These are phyloP conservation scores for Bhutanitis thaidina DNA, from an alignment of 2,888 invertebrate genomes.

Conservation along the genomic window DNA sequence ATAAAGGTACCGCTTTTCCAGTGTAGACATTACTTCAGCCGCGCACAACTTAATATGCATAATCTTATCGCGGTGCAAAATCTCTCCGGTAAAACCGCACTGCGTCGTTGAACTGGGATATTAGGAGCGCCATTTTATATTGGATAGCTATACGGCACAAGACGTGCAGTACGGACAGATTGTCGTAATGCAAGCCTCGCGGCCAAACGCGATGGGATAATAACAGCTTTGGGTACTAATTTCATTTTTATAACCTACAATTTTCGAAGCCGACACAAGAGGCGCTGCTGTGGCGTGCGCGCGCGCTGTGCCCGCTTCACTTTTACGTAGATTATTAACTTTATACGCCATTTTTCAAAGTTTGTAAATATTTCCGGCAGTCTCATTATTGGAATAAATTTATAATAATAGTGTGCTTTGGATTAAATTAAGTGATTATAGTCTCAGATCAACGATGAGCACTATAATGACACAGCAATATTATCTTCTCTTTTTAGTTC, in stretches of 20 bases:
- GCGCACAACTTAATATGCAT: slow-evolving; percentile 79
- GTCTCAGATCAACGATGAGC: slow-evolving; percentile 65
- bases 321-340: slow-evolving; percentile 77
- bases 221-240: slow-evolving; percentile 79
- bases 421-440: slow-evolving; percentile 76
- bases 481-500: not conserved
- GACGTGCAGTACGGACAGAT: slow-evolving; percentile 80
- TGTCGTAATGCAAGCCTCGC: slow-evolving; percentile 79
- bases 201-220: slow-evolving; percentile 80
- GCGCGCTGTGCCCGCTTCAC: slow-evolving; percentile 61
- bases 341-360: slow-evolving; percentile 78
- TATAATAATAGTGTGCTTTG: slow-evolving; percentile 71
- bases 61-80: slow-evolving; percentile 77
- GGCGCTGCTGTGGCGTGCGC: slow-evolving; percentile 78
- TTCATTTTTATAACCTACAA: slow-evolving; percentile 81
- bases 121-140: slow-evolving; percentile 80
- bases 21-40: slow-evolving; percentile 76
- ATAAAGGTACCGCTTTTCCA: slow-evolving; percentile 66
- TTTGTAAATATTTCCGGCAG: slow-evolving; percentile 73
- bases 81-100: slow-evolving; percentile 69
- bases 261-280: slow-evolving; percentile 79
- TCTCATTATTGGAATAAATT: slow-evolving; percentile 73
- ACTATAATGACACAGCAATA: slow-evolving; percentile 66
- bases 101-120: slow-evolving; percentile 75
- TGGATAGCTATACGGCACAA: slow-evolving; percentile 78